Conservation (phyloP, 2,888 invertebrate species). For the Clunio marinus region DNA sequence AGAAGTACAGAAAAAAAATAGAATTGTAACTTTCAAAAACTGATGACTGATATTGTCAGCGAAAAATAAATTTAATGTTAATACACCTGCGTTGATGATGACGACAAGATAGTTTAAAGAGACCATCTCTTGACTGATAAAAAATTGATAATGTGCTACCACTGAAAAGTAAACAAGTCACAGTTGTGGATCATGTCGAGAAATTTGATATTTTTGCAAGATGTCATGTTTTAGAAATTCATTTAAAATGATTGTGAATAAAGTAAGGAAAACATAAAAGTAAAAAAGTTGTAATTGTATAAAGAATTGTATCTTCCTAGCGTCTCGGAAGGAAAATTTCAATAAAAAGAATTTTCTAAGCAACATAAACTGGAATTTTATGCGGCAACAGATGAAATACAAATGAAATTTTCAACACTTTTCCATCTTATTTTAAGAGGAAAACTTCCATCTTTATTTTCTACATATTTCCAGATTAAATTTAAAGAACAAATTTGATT, state of each 20-base stretch:
- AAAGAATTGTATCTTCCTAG: not conserved
- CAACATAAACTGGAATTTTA: not conserved
- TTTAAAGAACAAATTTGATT: constrained; percentile 15
- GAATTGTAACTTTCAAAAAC: too few relatives aligned
- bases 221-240: not conserved
- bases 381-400: too few relatives aligned
- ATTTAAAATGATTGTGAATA: not conserved
- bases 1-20: too few relatives aligned
- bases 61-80: too few relatives aligned
- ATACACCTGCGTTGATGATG: too few relatives aligned
- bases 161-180: too few relatives aligned
- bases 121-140: too few relatives aligned
- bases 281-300: not conserved
- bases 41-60: too few relatives aligned
- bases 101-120: too few relatives aligned
- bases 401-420: too few relatives aligned
- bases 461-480: constrained; percentile 8
- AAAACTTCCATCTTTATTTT: constrained; percentile 6
- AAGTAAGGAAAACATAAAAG: not conserved
- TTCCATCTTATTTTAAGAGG: too few relatives aligned
- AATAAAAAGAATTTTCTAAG: constrained; percentile 20
- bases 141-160: too few relatives aligned
- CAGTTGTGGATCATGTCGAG: not conserved
- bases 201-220: constrained; percentile 30
- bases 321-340: not conserved